Conservation (phyloP, 2,888 invertebrate species). For the Melipona bicolor region DNA sequence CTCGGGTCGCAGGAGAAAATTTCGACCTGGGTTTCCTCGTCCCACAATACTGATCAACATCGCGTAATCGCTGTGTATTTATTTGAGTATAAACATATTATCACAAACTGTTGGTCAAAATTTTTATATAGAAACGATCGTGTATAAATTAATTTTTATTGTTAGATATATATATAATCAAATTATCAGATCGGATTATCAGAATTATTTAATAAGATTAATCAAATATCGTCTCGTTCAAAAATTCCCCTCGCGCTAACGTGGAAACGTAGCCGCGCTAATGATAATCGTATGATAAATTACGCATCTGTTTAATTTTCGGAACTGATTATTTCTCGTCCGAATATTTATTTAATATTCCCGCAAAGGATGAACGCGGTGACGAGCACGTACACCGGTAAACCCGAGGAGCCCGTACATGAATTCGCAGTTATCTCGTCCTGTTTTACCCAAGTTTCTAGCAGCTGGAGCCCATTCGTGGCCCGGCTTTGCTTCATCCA, state of each 20-base stretch:
- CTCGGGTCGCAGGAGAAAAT: no score
- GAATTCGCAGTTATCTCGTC: not conserved
- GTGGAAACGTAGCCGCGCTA: no score
- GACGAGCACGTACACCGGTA: not conserved
- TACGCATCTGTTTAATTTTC: not conserved
- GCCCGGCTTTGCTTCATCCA: constrained; percentile 2
- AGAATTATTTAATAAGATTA: no score
- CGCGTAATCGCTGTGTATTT: no score
- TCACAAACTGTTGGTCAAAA: no score
- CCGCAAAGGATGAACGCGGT: not conserved
- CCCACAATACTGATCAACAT: no score
- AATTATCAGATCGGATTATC: no score
- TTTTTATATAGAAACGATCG: no score
- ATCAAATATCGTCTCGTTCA: not conserved
- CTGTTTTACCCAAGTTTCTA: not conserved
- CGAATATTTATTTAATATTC: not conserved
- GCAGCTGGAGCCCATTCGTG: not conserved
- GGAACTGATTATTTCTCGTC: not conserved
- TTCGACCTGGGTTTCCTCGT: no score
- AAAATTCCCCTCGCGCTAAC: not conserved
- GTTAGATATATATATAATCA: no score
- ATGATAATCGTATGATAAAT: not conserved
- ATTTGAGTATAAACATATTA: no score
- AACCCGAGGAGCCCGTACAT: not conserved
- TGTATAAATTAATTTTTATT: no score